phyloP scores from a whole-genome alignment of 2,113 vertebrate genomes.

The Tetraodon nigroviridis region DNA sequence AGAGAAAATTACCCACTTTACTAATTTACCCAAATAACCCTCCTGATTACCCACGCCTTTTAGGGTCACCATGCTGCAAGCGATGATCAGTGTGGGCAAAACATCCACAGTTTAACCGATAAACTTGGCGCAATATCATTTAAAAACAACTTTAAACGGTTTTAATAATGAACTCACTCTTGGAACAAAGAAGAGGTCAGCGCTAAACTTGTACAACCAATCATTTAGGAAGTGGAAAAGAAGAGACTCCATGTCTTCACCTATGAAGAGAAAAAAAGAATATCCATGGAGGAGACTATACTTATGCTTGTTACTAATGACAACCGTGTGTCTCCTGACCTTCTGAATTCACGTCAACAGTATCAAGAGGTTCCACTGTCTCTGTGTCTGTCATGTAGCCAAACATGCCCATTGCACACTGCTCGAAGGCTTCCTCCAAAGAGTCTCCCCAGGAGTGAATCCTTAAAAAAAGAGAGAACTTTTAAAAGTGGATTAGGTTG shows the following conservation, averaged over 20 bases:
- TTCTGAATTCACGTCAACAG: slow-evolving; percentile 84
- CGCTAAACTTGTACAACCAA: slow-evolving; percentile 96
- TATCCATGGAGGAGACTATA: background rate
- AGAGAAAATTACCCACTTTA: background rate
- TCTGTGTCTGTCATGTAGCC: slow-evolving; percentile 96
- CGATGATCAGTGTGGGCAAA: no score
- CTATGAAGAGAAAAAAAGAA: slow-evolving; percentile 63
- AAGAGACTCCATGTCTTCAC: slow-evolving; percentile 89
- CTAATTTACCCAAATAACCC: background rate
- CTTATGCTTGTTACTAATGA: background rate
- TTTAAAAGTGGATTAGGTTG: background rate
- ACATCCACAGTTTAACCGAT: no score
- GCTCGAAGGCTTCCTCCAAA: slow-evolving; percentile 94
- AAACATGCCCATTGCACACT: slow-evolving; percentile 97
- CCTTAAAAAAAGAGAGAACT: slow-evolving; percentile 51
- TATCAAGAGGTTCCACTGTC: slow-evolving; percentile 86
- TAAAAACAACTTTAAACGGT: no score
- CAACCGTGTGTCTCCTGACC: slow-evolving; percentile 66
- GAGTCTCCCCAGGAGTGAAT: slow-evolving; percentile 92
- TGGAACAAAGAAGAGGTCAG: slow-evolving; percentile 88
- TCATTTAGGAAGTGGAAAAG: slow-evolving; percentile 94
- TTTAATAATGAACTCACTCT: slow-evolving; percentile 74
- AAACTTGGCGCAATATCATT: no score
- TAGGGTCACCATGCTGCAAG: no score
- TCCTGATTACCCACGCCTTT: no score